These are phyloP conservation scores for Leptinotarsa texana DNA, from an alignment of 1,140 invertebrate species.

Conservation along the genomic window DNA sequence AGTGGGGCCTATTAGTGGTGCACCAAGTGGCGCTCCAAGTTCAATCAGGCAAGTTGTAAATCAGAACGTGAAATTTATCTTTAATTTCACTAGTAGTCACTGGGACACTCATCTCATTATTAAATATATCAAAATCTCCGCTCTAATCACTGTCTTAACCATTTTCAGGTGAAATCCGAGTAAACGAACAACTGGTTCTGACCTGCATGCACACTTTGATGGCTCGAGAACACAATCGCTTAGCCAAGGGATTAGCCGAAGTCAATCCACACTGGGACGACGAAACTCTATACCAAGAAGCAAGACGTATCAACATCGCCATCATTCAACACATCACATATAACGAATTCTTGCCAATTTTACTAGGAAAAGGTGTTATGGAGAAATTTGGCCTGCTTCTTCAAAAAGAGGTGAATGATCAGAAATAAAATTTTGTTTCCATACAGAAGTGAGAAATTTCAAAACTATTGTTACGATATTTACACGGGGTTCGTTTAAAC, in stretches of 20 bases:
- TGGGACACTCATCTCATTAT: too few relatives aligned
- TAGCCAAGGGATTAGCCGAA: slow-evolving; percentile 73
- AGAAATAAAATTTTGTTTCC: neutral
- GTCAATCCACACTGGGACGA: slow-evolving; percentile 96
- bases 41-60: too few relatives aligned
- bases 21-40: too few relatives aligned
- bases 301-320: slow-evolving; percentile 85
- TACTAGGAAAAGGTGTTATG: slow-evolving; percentile 92
- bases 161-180: slow-evolving; percentile 79
- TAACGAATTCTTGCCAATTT: slow-evolving; percentile 92
- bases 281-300: slow-evolving; percentile 91
- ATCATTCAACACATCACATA: slow-evolving; percentile 92
- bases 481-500: too few relatives aligned
- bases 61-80: too few relatives aligned
- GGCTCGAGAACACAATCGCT: slow-evolving; percentile 85
- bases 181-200: slow-evolving; percentile 89
- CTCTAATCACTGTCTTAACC: too few relatives aligned
- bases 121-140: too few relatives aligned
- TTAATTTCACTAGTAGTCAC: too few relatives aligned
- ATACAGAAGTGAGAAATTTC: neutral
- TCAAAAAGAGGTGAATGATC: slow-evolving; percentile 72
- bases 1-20: too few relatives aligned
- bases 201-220: slow-evolving; percentile 90
- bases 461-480: too few relatives aligned
- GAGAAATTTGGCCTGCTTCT: slow-evolving; percentile 84